Percentiles rank a stretch among this genome's conserved stretches.
phyloP scores from a whole-genome alignment of 2,113 vertebrate genomes.

The Otocyon megalotis region DNA sequence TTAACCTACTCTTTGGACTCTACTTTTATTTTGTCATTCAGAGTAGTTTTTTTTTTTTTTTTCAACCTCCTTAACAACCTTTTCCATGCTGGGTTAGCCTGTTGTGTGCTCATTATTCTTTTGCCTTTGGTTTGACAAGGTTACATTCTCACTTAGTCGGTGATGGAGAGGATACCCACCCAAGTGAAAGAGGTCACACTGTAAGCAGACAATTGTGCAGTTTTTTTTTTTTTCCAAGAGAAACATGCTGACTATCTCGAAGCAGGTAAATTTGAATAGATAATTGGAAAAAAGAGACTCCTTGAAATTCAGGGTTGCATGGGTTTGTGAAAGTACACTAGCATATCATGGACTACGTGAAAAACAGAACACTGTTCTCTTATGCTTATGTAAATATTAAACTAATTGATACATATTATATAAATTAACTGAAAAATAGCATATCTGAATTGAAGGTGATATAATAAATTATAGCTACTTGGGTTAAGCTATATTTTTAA shows the following conservation, averaged over 20 bases:
- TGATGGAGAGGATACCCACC: conserved; percentile 61
- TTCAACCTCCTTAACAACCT: conserved; percentile 34
- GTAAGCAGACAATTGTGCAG: conserved; percentile 22
- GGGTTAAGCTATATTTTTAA: conserved; percentile 19
- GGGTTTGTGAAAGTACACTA: not conserved
- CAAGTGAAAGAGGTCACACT: conserved; percentile 66
- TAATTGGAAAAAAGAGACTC: conserved; percentile 19
- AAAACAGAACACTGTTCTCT: conserved; percentile 42
- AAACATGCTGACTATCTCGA: conserved; percentile 60
- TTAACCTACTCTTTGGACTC: conserved; percentile 43
- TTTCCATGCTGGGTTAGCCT: conserved; percentile 41
- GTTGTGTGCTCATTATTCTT: conserved; percentile 65
- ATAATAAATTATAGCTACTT: conserved; percentile 17
- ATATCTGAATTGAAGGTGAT: not conserved
- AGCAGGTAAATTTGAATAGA: conserved; percentile 51
- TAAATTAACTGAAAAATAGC: conserved; percentile 27
- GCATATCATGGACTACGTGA: not conserved
- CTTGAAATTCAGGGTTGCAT: conserved; percentile 39
- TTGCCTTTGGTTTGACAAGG: conserved; percentile 79
- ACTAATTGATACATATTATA: conserved; percentile 32
- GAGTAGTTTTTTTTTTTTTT: not conserved
- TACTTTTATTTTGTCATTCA: conserved; percentile 67
- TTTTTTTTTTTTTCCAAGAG: not conserved
- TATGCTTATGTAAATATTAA: conserved; percentile 62
- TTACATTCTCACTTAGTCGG: conserved; percentile 58